These are phyloP conservation scores for Megalurothrips usitatus DNA, from an alignment of 2,888 invertebrate species.

Conservation along the genomic window DNA sequence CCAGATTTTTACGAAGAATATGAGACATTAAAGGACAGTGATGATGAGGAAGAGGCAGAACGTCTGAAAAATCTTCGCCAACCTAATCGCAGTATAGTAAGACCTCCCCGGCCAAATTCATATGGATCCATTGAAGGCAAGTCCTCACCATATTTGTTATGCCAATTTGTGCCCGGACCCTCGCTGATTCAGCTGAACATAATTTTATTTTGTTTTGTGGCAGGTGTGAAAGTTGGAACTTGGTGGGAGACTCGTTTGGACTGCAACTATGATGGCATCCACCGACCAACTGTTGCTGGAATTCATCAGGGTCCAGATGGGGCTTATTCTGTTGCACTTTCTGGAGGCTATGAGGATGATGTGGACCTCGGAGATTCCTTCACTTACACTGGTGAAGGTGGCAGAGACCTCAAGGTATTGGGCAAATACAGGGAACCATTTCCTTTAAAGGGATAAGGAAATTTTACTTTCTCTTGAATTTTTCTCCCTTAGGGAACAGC, in stretches of 20 bases:
- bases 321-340: conserved; percentile 46
- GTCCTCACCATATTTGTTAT: neutral
- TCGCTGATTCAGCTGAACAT: neutral
- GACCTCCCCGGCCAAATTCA: neutral
- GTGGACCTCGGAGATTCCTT: conserved; percentile 47
- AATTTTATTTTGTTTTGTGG: neutral
- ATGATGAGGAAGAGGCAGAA: neutral
- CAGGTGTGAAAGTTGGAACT: conserved; percentile 44
- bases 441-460: neutral
- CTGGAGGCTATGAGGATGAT: conserved; percentile 48
- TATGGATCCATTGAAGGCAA: neutral
- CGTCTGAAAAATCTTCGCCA: neutral
- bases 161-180: too few relatives aligned
- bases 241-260: conserved; percentile 45
- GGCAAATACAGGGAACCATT: neutral
- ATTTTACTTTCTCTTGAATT: neutral
- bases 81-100: neutral
- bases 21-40: neutral
- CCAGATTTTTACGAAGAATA: neutral
- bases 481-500: conserved; percentile 41
- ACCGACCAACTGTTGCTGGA: conserved; percentile 47
- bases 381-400: conserved; percentile 48
- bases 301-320: conserved; percentile 47
- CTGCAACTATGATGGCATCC: conserved; percentile 44
- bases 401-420: conserved; percentile 44